Conservation (phyloP, 2,113 vertebrate genomes). For the Mobula birostris region DNA sequence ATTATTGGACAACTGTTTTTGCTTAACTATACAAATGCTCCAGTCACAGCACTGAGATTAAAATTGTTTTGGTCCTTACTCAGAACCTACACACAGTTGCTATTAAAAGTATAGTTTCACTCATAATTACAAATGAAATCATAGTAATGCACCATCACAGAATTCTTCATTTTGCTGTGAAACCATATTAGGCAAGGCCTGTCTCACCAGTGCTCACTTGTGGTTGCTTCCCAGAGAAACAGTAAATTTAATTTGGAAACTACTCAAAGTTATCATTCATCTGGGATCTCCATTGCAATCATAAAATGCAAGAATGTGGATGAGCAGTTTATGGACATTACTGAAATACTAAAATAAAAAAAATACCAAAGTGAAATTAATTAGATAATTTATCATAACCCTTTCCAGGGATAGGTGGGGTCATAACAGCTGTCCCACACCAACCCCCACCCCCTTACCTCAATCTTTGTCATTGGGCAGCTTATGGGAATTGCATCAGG, state of each 20-base stretch:
- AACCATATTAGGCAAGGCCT: not conserved
- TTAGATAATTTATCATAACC: too few relatives aligned
- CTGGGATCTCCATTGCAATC: not conserved
- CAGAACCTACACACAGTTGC: not conserved
- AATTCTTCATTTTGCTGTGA: not conserved
- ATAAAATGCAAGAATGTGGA: not conserved
- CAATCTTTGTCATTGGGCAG: too few relatives aligned
- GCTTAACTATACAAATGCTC: not conserved
- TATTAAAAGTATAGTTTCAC: not conserved
- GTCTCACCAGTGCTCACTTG: not conserved
- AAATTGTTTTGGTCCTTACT: not conserved
- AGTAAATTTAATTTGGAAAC: not conserved
- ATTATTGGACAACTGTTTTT: not conserved
- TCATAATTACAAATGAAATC: not conserved
- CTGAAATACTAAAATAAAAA: not conserved
- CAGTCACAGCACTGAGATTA: not conserved
- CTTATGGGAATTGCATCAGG: too few relatives aligned
- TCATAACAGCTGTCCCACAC: too few relatives aligned
- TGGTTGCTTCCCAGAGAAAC: constrained; percentile 26
- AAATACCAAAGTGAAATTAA: not conserved
- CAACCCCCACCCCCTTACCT: too few relatives aligned
- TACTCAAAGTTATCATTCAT: not conserved
- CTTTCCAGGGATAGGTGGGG: too few relatives aligned
- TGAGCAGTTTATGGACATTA: not conserved
- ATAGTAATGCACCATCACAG: not conserved